These are phyloP conservation scores for Geothlypis trichas DNA, from an alignment of 2,113 vertebrate genomes.

Conservation along the genomic window DNA sequence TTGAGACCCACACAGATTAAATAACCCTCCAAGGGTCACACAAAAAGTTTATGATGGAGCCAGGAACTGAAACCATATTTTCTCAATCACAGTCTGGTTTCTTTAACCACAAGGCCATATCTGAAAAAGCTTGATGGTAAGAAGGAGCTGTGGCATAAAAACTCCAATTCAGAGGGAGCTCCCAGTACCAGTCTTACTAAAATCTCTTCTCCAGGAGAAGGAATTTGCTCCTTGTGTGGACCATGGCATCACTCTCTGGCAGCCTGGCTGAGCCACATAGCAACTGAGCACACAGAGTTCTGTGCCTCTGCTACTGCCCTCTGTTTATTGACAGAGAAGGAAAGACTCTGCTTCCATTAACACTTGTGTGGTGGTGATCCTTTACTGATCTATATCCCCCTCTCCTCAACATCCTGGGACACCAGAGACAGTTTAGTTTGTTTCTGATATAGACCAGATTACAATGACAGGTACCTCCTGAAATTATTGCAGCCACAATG, in stretches of 20 bases:
- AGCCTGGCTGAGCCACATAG: background rate
- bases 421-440: background rate
- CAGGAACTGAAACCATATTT: background rate
- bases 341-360: background rate
- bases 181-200: background rate
- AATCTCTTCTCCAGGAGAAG: background rate
- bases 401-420: background rate
- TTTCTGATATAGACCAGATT: background rate
- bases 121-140: background rate
- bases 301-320: background rate
- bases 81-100: background rate
- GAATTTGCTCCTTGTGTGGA: background rate
- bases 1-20: background rate
- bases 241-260: rapidly evolving
- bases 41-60: background rate
- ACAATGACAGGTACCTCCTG: background rate
- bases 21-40: background rate
- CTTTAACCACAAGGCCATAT: background rate
- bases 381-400: background rate
- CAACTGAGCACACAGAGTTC: background rate
- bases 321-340: background rate
- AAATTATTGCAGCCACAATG: background rate
- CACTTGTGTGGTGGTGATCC: background rate
- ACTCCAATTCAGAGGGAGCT: background rate
- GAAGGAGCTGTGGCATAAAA: background rate